Evolutionary conservation across 2,888 invertebrate genomes (phyloP), one percentile per base, ranked within the genome.

Genomic region (Luperina nickerlii): DNA sequence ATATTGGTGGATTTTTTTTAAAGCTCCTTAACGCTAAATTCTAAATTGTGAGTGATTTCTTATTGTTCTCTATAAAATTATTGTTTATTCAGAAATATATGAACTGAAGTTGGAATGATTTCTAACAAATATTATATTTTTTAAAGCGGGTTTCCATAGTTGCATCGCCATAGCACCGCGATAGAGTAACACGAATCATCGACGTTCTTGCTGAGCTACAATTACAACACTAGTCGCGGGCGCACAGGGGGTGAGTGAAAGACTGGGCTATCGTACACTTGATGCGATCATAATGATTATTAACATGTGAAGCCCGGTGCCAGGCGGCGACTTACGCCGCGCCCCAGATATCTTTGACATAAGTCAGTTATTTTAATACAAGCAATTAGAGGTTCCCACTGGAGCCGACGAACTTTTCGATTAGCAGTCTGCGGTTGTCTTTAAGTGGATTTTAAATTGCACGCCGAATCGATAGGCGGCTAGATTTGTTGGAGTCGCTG

Each of bases 241-340:
- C 70, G 76, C n/a, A 73, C 62, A 62, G 74, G 87, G 84, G 90
- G 91, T 88, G 93, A 92, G 94, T 92, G 83, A 90, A 92, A 92
- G 92, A 90, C 92, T 90, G 90, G 94, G 95, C 96, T 95, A 96
- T 96, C 96, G 96, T 95, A 96, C 94, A 96, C 96, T 96, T 96
- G 96, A 96, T 96, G 94, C 94, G 96, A 97, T 96, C 96, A 96
- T 96, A 96, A 96, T 96, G 96, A 96, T 96, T 96, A 97, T 96
- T 96, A 96, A 97, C 96, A 96, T 96, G 97, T 96, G 96, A 95
- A 94, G 93, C 93, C 57, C 93, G 90, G 96, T 96, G 91, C 97
- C 96, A 95, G 96, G 95, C 94, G 92, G 95, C 92, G 94, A 91
- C 93, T 93, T 93, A 94, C 93, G 91, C 88, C 92, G 88, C 94